Percentiles rank a stretch among this genome's conserved stretches.
Conservation (phyloP, 2,797 vertebrate genomes). For the Monodelphis domestica region DNA sequence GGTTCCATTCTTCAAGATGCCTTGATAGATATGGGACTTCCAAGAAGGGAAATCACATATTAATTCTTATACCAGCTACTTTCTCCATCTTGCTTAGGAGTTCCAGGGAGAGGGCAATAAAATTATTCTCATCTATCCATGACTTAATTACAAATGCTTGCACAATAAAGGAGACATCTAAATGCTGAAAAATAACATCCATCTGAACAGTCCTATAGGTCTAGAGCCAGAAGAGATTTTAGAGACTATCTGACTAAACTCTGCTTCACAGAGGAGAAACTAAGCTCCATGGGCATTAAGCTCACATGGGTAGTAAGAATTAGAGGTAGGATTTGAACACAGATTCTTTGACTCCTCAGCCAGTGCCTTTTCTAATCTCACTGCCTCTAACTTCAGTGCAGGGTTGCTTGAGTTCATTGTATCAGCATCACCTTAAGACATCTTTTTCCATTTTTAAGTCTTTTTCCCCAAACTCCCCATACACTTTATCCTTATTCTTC, state of each 20-base stretch:
- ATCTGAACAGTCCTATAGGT: background rate
- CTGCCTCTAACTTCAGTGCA: background rate
- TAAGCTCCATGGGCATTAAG: background rate
- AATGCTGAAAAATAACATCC: background rate
- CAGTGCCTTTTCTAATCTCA: background rate
- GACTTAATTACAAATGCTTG: background rate
- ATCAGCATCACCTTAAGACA: background rate
- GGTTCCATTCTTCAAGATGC: background rate
- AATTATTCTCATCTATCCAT: background rate
- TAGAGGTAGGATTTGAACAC: background rate
- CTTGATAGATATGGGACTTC: background rate
- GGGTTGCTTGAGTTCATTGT: background rate
- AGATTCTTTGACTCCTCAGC: background rate
- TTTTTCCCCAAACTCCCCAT: background rate
- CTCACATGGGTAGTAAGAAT: background rate
- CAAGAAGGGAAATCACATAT: background rate
- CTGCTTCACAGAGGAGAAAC: background rate
- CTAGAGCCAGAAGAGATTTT: background rate
- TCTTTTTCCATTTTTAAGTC: background rate
- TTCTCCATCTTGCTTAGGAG: background rate
- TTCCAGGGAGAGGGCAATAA: background rate
- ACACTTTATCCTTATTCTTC: background rate
- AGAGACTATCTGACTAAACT: background rate
- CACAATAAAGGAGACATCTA: background rate
- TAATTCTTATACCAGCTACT: background rate